Evolutionary conservation across 2,888 invertebrate genomes (phyloP).

Genomic region (Charanyca ferruginea): DNA sequence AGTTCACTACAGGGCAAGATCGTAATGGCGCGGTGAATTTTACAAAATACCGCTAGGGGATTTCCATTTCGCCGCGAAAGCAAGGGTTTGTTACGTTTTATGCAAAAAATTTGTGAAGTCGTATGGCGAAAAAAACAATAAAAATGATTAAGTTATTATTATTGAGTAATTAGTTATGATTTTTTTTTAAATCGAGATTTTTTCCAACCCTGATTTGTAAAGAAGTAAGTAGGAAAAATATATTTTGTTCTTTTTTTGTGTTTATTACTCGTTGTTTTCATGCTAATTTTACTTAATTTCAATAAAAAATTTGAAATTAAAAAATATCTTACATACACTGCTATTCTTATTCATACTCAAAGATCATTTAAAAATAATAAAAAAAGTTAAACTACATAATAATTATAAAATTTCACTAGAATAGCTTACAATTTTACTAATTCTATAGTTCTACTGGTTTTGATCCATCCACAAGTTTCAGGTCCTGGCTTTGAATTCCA

Average conservation of each 20-base stretch:
- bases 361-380: slow-evolving; percentile 28
- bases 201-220: no score
- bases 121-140: no score
- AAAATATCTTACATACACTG: slow-evolving; percentile 11
- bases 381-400: slow-evolving; percentile 40
- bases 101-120: no score
- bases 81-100: no score
- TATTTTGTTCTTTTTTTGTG: neutral
- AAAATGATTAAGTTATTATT: no score
- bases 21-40: no score
- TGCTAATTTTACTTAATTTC: neutral
- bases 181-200: no score
- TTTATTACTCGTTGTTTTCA: neutral
- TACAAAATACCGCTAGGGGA: no score
- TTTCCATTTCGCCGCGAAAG: no score
- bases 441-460: slow-evolving; percentile 53
- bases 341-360: slow-evolving; percentile 15
- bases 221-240: neutral
- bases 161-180: no score
- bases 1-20: no score
- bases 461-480: slow-evolving; percentile 55
- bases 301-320: neutral
- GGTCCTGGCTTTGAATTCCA: slow-evolving; percentile 57
- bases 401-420: slow-evolving; percentile 46
- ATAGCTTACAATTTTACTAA: slow-evolving; percentile 49